Base-by-base conservation (phyloP, 2,888 invertebrate species). In the Cephus rjabovi region DNA sequence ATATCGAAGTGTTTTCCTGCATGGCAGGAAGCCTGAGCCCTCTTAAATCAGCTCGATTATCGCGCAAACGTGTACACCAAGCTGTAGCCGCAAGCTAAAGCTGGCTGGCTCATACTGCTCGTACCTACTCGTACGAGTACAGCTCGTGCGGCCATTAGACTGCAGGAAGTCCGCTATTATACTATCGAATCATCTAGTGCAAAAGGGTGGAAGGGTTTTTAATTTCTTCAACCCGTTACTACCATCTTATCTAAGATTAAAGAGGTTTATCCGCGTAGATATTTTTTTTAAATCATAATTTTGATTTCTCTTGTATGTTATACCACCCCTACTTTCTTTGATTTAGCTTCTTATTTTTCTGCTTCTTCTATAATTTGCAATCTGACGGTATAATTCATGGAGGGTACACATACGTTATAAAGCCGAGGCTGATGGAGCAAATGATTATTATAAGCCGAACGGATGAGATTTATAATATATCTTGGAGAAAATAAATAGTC, bases 1-100 rank as follows among this genome's bases (percentile, higher is more conserved):
- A 87, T 86, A 85, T 86, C 84, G 81, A 82, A 85, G 85, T 85
- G 85, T 87, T 88, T 89, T 88, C 89, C 87, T 86, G 87, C 86
- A 88, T 86, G 85, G 84, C 87, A 86, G 89, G 86, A 89, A 88
- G 85, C 87, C 83, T 77, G 85, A 76, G 84, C 86, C 82, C 84
- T 56, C 56, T 86, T 90, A 89, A 89, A 89, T 89, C 89, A 90
- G 86, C 82, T 73, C 87, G 89, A 90, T 90, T 89, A 90, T 90
- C 89, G 85, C 86, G 78, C 85, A 33, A 71, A 33, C 31, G 31
- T 71, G 71, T 31, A 34, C 31, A 34, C 71, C 71, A 71, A 71
- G 71, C 31, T 71, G 31, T 71, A 71, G 23, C 40, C 30, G 56
- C 77, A 15, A 75, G 37, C 75, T 75, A 73, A 68, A 77, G 73